A percentile compares a stretch with the other conserved stretches of the same genome.
Conservation (phyloP, 2,797 vertebrate species). For the Chiroxiphia lanceolata region DNA sequence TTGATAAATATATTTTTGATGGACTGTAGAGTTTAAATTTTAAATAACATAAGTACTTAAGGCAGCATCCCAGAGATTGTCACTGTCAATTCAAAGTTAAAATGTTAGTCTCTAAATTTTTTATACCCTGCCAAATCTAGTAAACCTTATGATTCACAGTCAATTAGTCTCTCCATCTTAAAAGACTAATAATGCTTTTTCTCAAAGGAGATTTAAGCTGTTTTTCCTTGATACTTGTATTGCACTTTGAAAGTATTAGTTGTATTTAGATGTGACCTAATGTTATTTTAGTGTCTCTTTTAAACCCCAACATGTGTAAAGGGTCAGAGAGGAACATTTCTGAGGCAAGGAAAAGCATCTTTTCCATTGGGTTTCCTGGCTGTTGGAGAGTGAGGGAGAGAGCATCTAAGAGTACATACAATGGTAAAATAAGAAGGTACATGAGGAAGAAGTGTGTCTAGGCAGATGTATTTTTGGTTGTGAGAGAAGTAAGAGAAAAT, state of each 20-base stretch:
- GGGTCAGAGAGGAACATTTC: not conserved
- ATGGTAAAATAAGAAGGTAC: not conserved
- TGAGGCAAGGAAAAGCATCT: not conserved
- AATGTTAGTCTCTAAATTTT: not conserved
- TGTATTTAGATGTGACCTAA: not conserved
- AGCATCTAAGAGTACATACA: not conserved
- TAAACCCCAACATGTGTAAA: not conserved
- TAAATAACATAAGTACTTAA: not conserved
- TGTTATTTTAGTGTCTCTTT: not conserved
- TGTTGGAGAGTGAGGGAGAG: not conserved
- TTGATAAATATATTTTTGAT: not conserved
- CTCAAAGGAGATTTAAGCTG: not conserved
- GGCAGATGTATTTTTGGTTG: not conserved
- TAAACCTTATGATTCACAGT: not conserved
- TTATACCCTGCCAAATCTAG: not conserved
- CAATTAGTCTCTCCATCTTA: not conserved
- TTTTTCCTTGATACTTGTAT: not conserved
- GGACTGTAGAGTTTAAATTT: not conserved
- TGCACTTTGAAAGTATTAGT: not conserved
- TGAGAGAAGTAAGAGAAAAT: not conserved
- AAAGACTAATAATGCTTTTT: not conserved
- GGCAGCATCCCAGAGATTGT: not conserved
- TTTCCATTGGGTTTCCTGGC: not conserved
- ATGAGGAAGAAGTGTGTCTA: not conserved
- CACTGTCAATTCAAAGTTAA: not conserved